These are phyloP conservation scores for Corydoras maculifer DNA, from an alignment of 2,113 vertebrate species.

Conservation along the genomic window DNA sequence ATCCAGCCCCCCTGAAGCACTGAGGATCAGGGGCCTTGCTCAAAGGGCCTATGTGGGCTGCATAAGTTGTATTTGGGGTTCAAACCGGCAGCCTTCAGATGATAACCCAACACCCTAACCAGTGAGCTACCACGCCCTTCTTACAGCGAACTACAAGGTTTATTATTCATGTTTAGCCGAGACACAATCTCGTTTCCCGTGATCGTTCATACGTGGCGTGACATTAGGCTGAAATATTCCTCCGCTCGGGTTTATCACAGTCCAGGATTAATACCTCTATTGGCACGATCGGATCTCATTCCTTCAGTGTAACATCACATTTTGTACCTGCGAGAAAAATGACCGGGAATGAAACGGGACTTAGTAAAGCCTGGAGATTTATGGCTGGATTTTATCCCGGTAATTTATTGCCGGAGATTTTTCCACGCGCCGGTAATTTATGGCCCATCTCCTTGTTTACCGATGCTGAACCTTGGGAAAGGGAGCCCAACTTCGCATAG, in stretches of 20 bases:
- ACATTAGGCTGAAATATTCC: neutral
- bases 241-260: conserved; percentile 38
- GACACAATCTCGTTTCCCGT: no score
- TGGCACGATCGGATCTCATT: conserved; percentile 71
- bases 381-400: conserved; percentile 12
- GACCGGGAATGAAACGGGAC: conserved; percentile 32
- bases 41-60: no score
- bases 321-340: conserved; percentile 9
- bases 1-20: no score
- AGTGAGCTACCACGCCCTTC: no score
- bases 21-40: no score
- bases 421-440: conserved; percentile 5
- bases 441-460: conserved; percentile 5
- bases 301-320: conserved; percentile 74
- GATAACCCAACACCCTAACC: no score
- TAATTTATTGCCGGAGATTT: conserved; percentile 11
- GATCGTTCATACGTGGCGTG: no score
- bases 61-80: no score
- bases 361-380: conserved; percentile 6
- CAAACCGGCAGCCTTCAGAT: no score
- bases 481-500: neutral
- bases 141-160: no score
- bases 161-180: no score
- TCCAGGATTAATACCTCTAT: conserved; percentile 54
- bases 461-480: neutral